Evolutionary conservation across 2,113 vertebrate species (phyloP).

Genomic region (Zosterops lateralis): DNA sequence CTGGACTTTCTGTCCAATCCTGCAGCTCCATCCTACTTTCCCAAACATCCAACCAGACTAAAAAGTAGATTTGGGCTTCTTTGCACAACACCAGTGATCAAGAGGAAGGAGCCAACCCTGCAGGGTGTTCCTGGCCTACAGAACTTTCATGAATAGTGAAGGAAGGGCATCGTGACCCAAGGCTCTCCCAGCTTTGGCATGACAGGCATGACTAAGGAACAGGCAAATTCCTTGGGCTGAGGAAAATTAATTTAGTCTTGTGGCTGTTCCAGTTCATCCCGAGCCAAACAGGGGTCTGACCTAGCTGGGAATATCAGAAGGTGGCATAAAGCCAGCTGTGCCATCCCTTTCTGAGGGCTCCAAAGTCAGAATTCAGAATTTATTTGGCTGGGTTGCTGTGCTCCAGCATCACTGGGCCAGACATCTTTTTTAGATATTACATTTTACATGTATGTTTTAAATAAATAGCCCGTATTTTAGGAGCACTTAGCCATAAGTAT

Average conservation of each 20-base stretch:
- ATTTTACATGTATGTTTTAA: conserved; percentile 66
- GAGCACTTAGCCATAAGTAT: conserved; percentile 67
- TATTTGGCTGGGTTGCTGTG: neutral
- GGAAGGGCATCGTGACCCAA: neutral
- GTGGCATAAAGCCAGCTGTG: conserved; percentile 21
- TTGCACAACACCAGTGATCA: neutral
- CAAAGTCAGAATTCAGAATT: neutral
- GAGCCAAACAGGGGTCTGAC: neutral
- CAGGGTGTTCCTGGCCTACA: neutral
- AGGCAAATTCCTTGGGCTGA: neutral
- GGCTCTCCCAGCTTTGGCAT: neutral
- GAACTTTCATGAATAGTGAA: neutral
- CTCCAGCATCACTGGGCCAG: neutral
- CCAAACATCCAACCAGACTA: neutral
- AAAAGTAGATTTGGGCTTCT: neutral
- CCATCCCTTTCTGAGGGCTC: neutral
- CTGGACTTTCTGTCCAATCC: neutral
- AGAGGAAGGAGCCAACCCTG: neutral
- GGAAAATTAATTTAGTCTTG: neutral
- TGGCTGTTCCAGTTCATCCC: neutral
- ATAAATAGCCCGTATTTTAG: conserved; percentile 68
- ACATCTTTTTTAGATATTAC: conserved; percentile 52
- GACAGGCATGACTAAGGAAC: neutral
- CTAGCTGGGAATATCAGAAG: neutral
- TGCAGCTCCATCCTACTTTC: neutral